Evolutionary conservation across 2,797 vertebrate species (phyloP).

Genomic region (Xiphorhynchus erythropygius): DNA sequence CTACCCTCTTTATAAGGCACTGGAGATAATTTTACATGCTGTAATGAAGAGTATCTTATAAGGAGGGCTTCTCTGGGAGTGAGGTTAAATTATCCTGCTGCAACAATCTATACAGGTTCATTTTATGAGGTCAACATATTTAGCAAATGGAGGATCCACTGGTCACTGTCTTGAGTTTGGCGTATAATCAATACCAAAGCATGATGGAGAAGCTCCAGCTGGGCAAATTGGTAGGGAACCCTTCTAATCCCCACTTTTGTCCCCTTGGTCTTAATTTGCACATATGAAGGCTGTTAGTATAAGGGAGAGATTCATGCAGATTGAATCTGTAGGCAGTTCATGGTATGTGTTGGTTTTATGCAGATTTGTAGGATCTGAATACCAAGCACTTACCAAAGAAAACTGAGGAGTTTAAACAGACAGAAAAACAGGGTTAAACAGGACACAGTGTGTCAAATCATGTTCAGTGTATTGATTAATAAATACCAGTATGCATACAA

Average conservation of each 20-base stretch:
- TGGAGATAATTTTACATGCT: conserved; percentile 58
- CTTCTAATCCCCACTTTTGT: conserved; percentile 65
- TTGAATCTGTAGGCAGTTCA: conserved; percentile 68
- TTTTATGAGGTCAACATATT: conserved; percentile 18
- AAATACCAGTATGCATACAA: conserved; percentile 75
- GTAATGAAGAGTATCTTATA: conserved; percentile 61
- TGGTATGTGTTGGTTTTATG: conserved; percentile 78
- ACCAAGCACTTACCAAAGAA: conserved; percentile 79
- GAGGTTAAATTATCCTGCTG: conserved; percentile 12
- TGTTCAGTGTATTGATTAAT: conserved; percentile 72
- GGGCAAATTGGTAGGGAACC: conserved; percentile 40
- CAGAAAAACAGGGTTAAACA: conserved; percentile 73
- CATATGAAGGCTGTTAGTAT: conserved; percentile 74
- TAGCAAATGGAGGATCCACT: conserved; percentile 18
- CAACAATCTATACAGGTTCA: neutral
- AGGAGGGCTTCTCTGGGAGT: conserved; percentile 57
- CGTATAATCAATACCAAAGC: neutral
- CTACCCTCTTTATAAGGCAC: conserved; percentile 70
- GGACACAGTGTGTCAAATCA: conserved; percentile 72
- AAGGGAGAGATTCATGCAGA: conserved; percentile 73
- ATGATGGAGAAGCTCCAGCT: neutral
- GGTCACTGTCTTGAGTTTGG: conserved; percentile 2
- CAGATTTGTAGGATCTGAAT: conserved; percentile 79
- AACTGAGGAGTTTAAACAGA: conserved; percentile 75
- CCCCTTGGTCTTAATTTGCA: conserved; percentile 73